Base-by-base conservation (phyloP, 2,888 invertebrate species). In the Acronicta psi region DNA sequence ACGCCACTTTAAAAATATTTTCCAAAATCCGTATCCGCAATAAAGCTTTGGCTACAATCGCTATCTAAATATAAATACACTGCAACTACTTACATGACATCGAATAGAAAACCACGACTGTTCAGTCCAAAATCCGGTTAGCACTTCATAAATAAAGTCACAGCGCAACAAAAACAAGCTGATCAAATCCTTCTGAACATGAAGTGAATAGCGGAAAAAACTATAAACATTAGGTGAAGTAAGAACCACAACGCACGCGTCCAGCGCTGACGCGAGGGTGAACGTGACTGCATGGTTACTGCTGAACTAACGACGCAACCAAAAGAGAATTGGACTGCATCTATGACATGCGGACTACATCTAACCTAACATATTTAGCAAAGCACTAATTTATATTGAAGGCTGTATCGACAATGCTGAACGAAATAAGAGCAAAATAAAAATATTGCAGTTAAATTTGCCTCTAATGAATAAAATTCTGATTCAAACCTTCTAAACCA, bases 261-360 rank as follows among this genome's bases (percentile, higher is more conserved):
- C 87, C 82, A 78, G 66, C 81, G 58, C 65, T 63, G 79, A 81
- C 83, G 87, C 80, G 77, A 79, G 83, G 81, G 81, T 81, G 79
- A 84, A 75, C 87, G 85, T 81, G 80, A 90, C 90, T 90, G 85
- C 80, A 79, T 69, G 68, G 49, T 67, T 67, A 67, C 62, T 69
- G 71, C 69, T 76, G 69, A 72, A 72, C 69, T 57, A 75, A 68
- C 77, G 70, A 69, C 70, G 77, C 77, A 77, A 75, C 75, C 63
- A 67, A 76, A 72, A 68, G 71, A 61, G 73, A 76, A 81, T 77
- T 80, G 78, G 75, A 71, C 72, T 80, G 80, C 70, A 80, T 77
- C 77, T 73, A 73, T 74, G 59, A 73, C 68, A 68, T 66, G 63
- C 70, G 53, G 69, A 75, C 64, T 66, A 52, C 29, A 57, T 41